Evolutionary conservation across 2,113 vertebrate genomes (phyloP).

Genomic region (Gambusia affinis): DNA sequence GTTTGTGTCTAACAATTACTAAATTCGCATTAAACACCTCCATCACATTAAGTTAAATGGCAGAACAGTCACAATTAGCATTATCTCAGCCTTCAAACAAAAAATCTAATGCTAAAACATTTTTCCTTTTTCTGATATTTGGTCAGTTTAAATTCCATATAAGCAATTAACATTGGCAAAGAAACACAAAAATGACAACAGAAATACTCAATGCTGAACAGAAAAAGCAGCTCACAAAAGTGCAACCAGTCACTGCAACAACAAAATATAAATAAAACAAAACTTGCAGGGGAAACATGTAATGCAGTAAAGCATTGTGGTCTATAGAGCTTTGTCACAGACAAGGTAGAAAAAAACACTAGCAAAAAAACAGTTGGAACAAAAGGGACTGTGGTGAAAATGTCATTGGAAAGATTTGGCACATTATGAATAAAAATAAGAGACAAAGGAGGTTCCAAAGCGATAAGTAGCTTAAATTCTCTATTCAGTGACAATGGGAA

Average conservation of each 20-base stretch:
- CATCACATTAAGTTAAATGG: too few relatives aligned
- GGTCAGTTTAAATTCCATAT: neutral
- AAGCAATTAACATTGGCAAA: neutral
- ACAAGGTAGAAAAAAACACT: too few relatives aligned
- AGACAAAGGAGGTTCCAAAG: neutral
- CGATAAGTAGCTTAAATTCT: neutral
- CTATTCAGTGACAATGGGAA: neutral
- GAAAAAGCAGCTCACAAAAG: neutral
- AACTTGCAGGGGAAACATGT: too few relatives aligned
- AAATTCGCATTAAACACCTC: too few relatives aligned
- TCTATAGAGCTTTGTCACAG: too few relatives aligned
- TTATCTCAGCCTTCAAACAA: too few relatives aligned
- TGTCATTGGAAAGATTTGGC: neutral
- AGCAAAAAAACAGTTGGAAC: too few relatives aligned
- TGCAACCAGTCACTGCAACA: too few relatives aligned
- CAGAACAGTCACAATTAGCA: too few relatives aligned
- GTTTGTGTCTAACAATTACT: too few relatives aligned
- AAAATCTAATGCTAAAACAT: too few relatives aligned
- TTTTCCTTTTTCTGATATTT: neutral
- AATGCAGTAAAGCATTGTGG: too few relatives aligned
- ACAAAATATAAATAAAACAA: neutral
- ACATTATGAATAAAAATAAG: neutral
- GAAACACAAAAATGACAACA: neutral
- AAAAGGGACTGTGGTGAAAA: neutral
- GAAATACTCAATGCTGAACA: neutral